A percentile compares a stretch with the other conserved stretches of the same genome.
phyloP scores from a whole-genome alignment of 2,797 vertebrate species.

The Hafferia zeledoni region DNA sequence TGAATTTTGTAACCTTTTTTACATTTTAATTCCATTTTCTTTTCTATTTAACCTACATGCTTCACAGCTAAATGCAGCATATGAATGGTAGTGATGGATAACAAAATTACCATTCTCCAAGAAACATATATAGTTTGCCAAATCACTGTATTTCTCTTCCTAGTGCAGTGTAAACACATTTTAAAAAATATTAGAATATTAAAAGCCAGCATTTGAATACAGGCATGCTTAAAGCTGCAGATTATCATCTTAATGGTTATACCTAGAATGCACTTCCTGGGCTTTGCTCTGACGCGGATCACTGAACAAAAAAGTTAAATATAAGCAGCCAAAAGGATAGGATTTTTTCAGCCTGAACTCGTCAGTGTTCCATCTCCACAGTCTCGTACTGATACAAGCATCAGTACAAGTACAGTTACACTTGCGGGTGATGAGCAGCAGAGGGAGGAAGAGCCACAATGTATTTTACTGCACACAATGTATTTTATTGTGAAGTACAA shows the following conservation, averaged over 20 bases:
- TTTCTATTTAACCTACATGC: neutral
- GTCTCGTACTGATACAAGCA: fast-evolving
- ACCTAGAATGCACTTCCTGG: neutral
- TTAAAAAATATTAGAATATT: neutral
- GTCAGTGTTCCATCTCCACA: neutral
- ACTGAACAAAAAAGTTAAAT: neutral
- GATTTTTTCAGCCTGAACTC: neutral
- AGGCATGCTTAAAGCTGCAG: neutral
- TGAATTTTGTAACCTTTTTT: neutral
- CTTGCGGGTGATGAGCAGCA: neutral
- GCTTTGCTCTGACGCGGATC: neutral
- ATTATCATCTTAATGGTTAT: too few species aligned
- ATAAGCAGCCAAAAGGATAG: neutral
- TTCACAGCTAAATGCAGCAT: neutral
- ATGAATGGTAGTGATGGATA: neutral
- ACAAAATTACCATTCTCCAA: neutral
- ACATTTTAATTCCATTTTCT: neutral
- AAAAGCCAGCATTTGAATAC: neutral
- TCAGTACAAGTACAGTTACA: neutral
- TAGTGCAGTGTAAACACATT: neutral
- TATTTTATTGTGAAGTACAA: neutral
- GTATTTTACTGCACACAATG: neutral
- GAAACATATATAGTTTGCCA: neutral
- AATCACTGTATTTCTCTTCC: neutral
- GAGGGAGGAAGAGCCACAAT: neutral